phyloP scores from a whole-genome alignment of 2,888 invertebrate species.

The Phasia obesa region DNA sequence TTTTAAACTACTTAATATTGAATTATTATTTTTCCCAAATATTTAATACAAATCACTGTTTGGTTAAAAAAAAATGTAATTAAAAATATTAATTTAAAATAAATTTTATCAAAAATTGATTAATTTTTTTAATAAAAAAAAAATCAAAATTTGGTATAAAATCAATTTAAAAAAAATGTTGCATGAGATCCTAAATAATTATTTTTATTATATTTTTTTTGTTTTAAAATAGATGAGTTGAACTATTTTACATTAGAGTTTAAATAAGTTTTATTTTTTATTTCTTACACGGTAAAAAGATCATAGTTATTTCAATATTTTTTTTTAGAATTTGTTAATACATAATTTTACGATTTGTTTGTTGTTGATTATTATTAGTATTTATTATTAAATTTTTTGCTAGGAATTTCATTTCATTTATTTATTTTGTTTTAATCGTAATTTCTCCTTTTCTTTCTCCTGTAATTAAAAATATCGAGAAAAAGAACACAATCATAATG shows the following conservation, averaged over 20 bases:
- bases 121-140: background rate
- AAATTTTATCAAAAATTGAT: too few species aligned
- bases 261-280: constrained; percentile 20
- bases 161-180: too few species aligned
- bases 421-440: constrained; percentile 78
- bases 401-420: constrained; percentile 69
- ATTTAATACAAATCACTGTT: constrained; percentile 1
- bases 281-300: constrained; percentile 69
- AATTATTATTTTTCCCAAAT: background rate
- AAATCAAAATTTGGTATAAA: too few species aligned
- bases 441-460: constrained; percentile 82
- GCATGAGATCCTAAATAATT: background rate
- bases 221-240: constrained; percentile 56
- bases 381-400: constrained; percentile 62
- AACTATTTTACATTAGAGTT: constrained; percentile 65
- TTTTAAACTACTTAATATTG: background rate
- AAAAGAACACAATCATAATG: constrained; percentile 54
- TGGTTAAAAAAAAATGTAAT: background rate
- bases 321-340: constrained; percentile 63
- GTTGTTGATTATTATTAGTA: constrained; percentile 52
- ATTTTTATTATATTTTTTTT: constrained; percentile 17
- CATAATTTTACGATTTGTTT: constrained; percentile 61
- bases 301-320: constrained; percentile 53
- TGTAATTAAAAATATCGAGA: constrained; percentile 77
- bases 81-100: too few species aligned